Evolutionary conservation across 2,113 vertebrate species (phyloP).

Genomic region (Perca schrenkii): DNA sequence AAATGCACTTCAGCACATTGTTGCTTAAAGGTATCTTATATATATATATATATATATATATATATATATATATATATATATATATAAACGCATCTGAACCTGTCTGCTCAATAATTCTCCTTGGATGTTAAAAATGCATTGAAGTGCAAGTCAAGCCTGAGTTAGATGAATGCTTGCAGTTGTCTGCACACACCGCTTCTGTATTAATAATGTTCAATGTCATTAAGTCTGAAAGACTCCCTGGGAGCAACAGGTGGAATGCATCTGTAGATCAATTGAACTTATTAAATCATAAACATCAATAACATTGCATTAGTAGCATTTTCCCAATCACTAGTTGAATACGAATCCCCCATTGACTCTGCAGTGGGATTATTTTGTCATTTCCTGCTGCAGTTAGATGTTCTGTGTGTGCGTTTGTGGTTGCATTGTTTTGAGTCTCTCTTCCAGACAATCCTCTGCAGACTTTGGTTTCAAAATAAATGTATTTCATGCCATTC

Average conservation of each 20-base stretch:
- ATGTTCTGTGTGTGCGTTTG: not conserved
- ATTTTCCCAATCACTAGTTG: constrained; percentile 4
- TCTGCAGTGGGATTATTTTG: constrained; percentile 33
- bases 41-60: not conserved
- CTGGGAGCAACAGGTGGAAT: constrained; percentile 27
- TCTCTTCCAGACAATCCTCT: constrained; percentile 46
- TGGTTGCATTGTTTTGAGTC: constrained; percentile 18
- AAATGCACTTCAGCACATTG: not conserved
- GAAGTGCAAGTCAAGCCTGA: not conserved
- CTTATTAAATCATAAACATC: not conserved
- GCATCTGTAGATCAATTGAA: constrained; percentile 41
- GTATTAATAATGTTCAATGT: constrained; percentile 20
- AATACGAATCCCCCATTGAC: not conserved
- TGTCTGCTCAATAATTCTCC: not conserved
- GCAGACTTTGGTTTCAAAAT: constrained; percentile 52
- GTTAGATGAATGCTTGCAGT: constrained; percentile 17
- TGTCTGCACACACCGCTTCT: constrained; percentile 1
- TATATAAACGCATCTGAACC: not conserved
- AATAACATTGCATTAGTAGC: constrained; percentile 2
- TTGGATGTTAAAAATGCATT: not conserved
- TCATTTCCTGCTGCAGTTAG: constrained; percentile 18
- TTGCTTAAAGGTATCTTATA: not conserved
- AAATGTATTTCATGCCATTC: constrained; percentile 35
- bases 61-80: too few species aligned
- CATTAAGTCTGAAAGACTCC: constrained; percentile 30